Conservation (phyloP, 2,888 invertebrate species). For the Diaphora mendica region DNA sequence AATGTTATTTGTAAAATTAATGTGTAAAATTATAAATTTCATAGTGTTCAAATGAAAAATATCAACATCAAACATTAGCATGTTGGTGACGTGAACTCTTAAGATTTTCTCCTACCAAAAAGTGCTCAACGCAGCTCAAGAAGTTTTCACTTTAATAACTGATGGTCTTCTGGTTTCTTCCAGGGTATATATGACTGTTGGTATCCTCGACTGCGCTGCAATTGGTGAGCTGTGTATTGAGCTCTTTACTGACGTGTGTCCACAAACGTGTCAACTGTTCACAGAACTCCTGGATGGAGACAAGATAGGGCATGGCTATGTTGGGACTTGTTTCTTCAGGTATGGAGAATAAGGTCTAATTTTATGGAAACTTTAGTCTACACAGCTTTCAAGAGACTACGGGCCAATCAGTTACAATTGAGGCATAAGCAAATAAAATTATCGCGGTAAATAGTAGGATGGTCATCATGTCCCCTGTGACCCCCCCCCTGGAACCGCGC, state of each 20-base stretch:
- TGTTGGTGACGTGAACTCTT: too few species aligned
- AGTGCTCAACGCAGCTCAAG: too few species aligned
- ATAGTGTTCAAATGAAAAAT: too few species aligned
- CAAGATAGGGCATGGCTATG: constrained; percentile 66
- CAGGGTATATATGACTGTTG: constrained; percentile 67
- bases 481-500: too few species aligned
- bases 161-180: not conserved
- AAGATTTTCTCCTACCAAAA: too few species aligned
- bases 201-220: constrained; percentile 54
- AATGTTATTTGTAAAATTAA: too few species aligned
- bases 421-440: not conserved
- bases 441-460: not conserved
- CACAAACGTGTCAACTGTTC: constrained; percentile 70
- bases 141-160: not conserved
- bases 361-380: not conserved
- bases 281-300: constrained; percentile 69
- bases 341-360: constrained; percentile 41
- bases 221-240: constrained; percentile 68
- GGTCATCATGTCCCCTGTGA: too few species aligned
- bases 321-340: constrained; percentile 77
- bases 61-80: too few species aligned
- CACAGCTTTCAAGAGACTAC: too few species aligned
- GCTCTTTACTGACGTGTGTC: constrained; percentile 73
- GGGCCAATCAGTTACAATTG: not conserved
- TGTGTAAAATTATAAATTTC: too few species aligned